These are phyloP conservation scores for Tryphoninae sp. DNA, from an alignment of 2,888 invertebrate species.

Conservation along the genomic window DNA sequence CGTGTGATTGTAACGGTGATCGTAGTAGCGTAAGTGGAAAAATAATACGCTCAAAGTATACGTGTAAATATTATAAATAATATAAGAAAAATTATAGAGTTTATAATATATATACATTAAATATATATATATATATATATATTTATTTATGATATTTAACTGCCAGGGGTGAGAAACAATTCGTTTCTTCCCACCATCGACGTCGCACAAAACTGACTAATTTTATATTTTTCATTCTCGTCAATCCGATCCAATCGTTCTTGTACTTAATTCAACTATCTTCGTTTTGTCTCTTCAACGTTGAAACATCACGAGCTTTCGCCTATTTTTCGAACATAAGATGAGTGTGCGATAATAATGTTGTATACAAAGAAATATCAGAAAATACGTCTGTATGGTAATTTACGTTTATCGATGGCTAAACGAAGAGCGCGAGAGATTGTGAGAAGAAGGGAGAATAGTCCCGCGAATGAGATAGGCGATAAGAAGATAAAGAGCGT, in stretches of 20 bases:
- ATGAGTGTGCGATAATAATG: constrained; percentile 16
- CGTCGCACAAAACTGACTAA: background rate
- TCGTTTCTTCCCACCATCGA: background rate
- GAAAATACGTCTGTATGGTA: constrained; percentile 7
- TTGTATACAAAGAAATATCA: background rate
- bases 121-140: constrained; percentile 5
- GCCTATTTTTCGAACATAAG: background rate
- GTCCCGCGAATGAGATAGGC: background rate
- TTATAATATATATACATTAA: background rate
- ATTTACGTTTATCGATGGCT: constrained; percentile 29
- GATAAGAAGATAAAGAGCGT: background rate
- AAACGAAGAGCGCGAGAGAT: background rate
- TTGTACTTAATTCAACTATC: background rate
- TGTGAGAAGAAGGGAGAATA: no score
- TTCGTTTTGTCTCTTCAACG: background rate
- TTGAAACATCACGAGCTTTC: background rate
- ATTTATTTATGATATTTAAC: constrained; percentile 3
- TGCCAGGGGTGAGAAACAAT: background rate
- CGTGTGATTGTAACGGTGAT: constrained; percentile 42
- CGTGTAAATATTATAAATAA: constrained; percentile 68
- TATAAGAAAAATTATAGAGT: constrained; percentile 18
- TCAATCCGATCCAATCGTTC: background rate
- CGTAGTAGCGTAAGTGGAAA: constrained; percentile 66
- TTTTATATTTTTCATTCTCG: background rate
- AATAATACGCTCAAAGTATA: constrained; percentile 74